Conservation (phyloP, 1,140 invertebrate species). For the Zaprionus ornatus region DNA sequence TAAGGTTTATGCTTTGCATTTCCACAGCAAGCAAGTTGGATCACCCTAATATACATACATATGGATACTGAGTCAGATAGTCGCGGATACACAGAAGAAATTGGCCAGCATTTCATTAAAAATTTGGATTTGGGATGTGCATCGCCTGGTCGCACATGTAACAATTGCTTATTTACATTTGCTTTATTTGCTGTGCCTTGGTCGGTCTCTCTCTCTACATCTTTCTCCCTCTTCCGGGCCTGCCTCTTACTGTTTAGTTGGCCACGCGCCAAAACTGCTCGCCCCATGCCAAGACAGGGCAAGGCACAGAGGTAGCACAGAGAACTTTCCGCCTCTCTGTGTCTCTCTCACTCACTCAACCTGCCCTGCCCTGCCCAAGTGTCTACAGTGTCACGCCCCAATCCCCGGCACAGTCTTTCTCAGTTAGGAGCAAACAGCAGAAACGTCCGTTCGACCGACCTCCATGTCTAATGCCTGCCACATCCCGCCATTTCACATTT, state of each 20-base stretch:
- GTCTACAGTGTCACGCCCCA: slow-evolving; percentile 33
- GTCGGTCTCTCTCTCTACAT: slow-evolving; percentile 13
- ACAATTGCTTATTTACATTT: slow-evolving; percentile 45
- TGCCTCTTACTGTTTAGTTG: slow-evolving; percentile 45
- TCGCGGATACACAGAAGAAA: slow-evolving; percentile 1
- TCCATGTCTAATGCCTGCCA: slow-evolving; percentile 15
- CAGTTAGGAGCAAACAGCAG: slow-evolving; percentile 26
- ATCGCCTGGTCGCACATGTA: slow-evolving; percentile 2
- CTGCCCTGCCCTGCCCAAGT: neutral
- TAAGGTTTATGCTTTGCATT: neutral
- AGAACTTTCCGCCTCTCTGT: slow-evolving; percentile 6
- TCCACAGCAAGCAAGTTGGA: neutral
- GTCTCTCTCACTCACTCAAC: too few relatives aligned
- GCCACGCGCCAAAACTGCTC: slow-evolving; percentile 64
- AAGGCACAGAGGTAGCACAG: slow-evolving; percentile 9
- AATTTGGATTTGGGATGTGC: slow-evolving; percentile 9
- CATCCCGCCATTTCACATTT: slow-evolving; percentile 31
- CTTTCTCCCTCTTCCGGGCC: neutral
- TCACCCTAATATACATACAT: slow-evolving; percentile 2
- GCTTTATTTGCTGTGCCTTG: slow-evolving; percentile 26
- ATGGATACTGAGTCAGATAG: neutral
- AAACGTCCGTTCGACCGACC: neutral
- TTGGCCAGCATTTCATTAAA: slow-evolving; percentile 36
- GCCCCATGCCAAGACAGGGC: slow-evolving; percentile 21
- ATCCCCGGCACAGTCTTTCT: slow-evolving; percentile 4